These are phyloP conservation scores for Hystrix cristata DNA, from an alignment of 2,113 vertebrate genomes.

Conservation along the genomic window DNA sequence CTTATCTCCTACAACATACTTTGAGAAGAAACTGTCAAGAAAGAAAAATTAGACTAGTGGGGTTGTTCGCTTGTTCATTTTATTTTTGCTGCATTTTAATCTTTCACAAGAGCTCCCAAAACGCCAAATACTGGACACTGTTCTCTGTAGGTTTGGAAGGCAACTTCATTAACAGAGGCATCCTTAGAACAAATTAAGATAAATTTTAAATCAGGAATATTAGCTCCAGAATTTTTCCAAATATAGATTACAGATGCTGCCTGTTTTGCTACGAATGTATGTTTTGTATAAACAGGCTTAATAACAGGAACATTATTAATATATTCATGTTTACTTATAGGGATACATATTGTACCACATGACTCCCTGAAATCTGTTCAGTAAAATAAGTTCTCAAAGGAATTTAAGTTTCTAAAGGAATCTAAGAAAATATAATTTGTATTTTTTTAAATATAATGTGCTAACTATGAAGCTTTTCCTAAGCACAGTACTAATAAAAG, in stretches of 20 bases:
- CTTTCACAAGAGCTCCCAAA: background rate
- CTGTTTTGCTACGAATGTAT: background rate
- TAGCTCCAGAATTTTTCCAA: background rate
- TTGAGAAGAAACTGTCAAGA: background rate
- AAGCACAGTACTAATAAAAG: background rate
- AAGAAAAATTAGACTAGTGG: background rate
- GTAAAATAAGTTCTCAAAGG: slow-evolving; percentile 20
- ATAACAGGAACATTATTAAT: background rate
- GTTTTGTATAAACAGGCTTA: background rate
- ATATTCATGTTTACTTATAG: background rate
- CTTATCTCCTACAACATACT: background rate
- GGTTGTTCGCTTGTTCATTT: background rate
- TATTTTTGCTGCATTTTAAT: slow-evolving; percentile 17
- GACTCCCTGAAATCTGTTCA: background rate
- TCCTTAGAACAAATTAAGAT: slow-evolving; percentile 16
- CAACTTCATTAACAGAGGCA: background rate
- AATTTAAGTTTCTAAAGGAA: slow-evolving; percentile 39
- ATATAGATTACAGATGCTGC: background rate
- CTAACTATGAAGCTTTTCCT: slow-evolving; percentile 37
- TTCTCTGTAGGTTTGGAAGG: background rate
- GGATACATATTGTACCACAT: background rate
- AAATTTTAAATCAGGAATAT: slow-evolving; percentile 5
- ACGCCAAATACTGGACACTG: background rate
- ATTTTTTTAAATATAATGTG: background rate
- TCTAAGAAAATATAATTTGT: slow-evolving; percentile 32